A percentile compares a stretch with the other conserved stretches of the same genome.
These are phyloP conservation scores for Nansenia antarctica DNA, from an alignment of 2,113 vertebrate genomes.

Conservation along the genomic window DNA sequence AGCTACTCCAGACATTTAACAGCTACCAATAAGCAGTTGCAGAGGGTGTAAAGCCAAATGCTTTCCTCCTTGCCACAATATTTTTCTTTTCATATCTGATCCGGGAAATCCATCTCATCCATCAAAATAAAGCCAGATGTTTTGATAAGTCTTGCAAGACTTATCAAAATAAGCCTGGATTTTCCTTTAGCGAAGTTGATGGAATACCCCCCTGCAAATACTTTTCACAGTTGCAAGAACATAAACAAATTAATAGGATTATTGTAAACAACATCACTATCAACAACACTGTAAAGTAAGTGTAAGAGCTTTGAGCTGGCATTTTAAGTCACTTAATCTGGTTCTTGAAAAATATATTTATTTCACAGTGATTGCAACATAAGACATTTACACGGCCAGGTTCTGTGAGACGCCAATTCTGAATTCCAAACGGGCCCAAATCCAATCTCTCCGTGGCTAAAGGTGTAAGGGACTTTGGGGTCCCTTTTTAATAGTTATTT, in stretches of 20 bases:
- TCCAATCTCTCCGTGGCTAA: no score
- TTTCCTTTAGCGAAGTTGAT: no score
- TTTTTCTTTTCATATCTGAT: no score
- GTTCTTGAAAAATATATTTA: neutral
- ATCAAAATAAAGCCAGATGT: no score
- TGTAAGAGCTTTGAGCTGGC: neutral
- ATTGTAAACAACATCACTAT: constrained; percentile 7
- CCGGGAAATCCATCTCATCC: no score
- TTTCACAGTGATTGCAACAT: neutral
- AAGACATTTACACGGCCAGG: neutral
- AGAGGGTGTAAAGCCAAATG: neutral
- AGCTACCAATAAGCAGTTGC: neutral
- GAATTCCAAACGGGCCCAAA: no score
- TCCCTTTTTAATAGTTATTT: neutral
- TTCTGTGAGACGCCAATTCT: neutral
- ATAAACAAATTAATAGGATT: neutral
- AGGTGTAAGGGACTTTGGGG: no score
- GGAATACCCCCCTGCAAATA: neutral
- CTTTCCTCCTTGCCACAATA: neutral
- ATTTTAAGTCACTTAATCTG: neutral
- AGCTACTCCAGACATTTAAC: neutral
- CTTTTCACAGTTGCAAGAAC: neutral
- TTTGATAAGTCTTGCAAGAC: no score
- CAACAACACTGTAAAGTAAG: neutral
- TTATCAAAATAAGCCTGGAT: no score